Evolutionary conservation across 2,113 vertebrate species (phyloP).

Genomic region (Phainopepla nitens): DNA sequence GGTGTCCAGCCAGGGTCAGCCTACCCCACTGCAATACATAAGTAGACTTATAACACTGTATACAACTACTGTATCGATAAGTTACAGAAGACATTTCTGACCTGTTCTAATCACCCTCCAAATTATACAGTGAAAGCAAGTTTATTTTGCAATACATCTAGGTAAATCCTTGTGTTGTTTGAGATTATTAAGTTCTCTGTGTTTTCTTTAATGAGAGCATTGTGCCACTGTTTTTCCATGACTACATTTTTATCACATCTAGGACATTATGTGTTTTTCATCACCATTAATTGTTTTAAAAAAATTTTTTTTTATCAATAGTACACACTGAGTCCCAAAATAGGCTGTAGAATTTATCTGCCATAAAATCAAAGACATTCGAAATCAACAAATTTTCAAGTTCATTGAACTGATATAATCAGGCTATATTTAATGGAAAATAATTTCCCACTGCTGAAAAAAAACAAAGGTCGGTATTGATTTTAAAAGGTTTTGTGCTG

Average conservation of each 20-base stretch:
- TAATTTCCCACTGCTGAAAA: background rate
- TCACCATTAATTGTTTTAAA: too few relatives aligned
- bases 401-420: background rate
- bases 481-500: background rate
- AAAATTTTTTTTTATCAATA: background rate
- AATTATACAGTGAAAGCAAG: background rate
- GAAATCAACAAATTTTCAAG: background rate
- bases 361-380: background rate
- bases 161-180: background rate
- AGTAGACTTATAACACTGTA: background rate
- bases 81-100: background rate
- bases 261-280: background rate
- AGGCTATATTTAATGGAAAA: background rate
- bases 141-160: background rate
- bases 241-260: background rate
- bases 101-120: background rate
- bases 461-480: background rate
- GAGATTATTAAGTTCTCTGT: background rate
- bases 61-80: background rate
- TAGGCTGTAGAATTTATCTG: background rate
- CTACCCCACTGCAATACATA: background rate
- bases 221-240: background rate
- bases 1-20: background rate
- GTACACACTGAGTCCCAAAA: background rate
- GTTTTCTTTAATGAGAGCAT: background rate